Evolutionary conservation across 2,797 vertebrate species (phyloP).

Genomic region (Mormyrops boulengeri): DNA sequence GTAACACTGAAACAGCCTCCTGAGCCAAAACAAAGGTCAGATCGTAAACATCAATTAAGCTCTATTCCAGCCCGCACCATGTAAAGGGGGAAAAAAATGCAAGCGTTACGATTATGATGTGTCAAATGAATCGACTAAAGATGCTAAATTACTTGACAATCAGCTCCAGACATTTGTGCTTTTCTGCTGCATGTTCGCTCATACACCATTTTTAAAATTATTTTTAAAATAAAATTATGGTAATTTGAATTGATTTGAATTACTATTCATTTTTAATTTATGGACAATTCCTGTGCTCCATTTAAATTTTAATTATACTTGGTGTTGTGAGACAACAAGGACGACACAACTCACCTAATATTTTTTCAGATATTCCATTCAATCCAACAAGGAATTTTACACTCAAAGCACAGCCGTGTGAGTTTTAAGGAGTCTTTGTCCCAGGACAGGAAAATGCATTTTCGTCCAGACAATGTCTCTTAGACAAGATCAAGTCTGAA

Average conservation of each 20-base stretch:
- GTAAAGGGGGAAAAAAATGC: neutral
- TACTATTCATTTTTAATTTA: neutral
- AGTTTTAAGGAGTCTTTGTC: neutral
- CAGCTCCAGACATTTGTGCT: neutral
- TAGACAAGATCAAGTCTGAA: neutral
- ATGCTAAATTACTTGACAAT: neutral
- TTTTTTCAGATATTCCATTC: neutral
- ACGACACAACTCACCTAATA: neutral
- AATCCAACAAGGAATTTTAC: neutral
- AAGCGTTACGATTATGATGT: neutral
- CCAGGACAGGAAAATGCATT: neutral
- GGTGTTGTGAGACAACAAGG: neutral
- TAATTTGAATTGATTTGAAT: neutral
- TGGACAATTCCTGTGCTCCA: neutral
- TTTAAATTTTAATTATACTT: neutral
- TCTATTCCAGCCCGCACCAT: neutral
- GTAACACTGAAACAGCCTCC: neutral
- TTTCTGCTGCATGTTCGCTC: neutral
- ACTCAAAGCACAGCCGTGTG: neutral
- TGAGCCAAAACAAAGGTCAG: neutral
- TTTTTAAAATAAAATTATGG: neutral
- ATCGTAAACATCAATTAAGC: constrained; percentile 12
- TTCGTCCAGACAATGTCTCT: neutral
- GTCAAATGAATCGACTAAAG: neutral
- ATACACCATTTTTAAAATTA: neutral